A percentile compares a stretch with the other conserved stretches of the same genome.
Evolutionary conservation across 2,797 vertebrate species (phyloP).

Genomic region (Urophycis tenuis): DNA sequence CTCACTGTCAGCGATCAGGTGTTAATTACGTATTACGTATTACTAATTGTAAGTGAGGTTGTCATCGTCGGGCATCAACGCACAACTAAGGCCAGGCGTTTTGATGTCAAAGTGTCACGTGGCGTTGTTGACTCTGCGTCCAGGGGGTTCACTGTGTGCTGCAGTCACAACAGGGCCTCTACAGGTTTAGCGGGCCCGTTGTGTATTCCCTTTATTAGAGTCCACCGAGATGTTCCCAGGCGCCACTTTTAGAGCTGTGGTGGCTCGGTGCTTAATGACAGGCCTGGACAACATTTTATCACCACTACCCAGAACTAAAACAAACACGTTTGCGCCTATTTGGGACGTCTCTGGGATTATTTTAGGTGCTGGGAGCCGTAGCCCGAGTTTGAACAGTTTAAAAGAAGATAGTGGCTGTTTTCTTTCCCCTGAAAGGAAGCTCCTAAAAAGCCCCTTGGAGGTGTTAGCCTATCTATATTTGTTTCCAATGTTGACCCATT

Average conservation of each 20-base stretch:
- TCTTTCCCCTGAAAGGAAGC: conserved; percentile 54
- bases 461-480: conserved; percentile 64
- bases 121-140: neutral
- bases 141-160: neutral
- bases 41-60: neutral
- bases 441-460: conserved; percentile 56
- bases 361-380: conserved; percentile 48
- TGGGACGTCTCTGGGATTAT: conserved; percentile 51
- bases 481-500: conserved; percentile 62
- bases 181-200: conserved; percentile 18
- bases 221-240: conserved; percentile 26
- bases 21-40: no score
- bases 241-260: conserved; percentile 42
- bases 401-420: conserved; percentile 48
- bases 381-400: conserved; percentile 49
- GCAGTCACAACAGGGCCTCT: conserved; percentile 35
- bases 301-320: conserved; percentile 57
- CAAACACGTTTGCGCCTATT: conserved; percentile 52
- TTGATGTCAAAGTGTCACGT: neutral
- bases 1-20: neutral
- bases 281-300: conserved; percentile 47
- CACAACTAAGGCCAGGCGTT: neutral
- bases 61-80: neutral
- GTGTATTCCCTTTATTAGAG: conserved; percentile 23
- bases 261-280: conserved; percentile 46